A percentile compares a stretch with the other conserved stretches of the same genome.
Conservation (phyloP, 1,140 invertebrate species). For the Drosophila sp. region DNA sequence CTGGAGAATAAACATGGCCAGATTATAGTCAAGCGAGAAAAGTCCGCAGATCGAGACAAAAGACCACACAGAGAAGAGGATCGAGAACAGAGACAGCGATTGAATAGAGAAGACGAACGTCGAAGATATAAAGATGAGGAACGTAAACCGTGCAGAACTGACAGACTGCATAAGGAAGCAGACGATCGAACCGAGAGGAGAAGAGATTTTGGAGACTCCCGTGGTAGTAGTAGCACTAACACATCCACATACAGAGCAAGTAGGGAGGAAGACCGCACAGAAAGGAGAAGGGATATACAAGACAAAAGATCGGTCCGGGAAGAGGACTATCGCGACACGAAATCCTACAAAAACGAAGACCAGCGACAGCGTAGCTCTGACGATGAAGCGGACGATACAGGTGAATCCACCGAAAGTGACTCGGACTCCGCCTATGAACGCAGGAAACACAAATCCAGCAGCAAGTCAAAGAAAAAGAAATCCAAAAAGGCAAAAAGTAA, state of each 20-base stretch:
- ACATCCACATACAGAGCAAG: conserved; percentile 33
- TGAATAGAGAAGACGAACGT: conserved; percentile 26
- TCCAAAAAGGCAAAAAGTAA: conserved; percentile 67
- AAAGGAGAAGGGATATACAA: background rate
- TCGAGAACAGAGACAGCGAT: conserved; percentile 10
- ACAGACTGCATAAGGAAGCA: conserved; percentile 2
- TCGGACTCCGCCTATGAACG: conserved; percentile 71
- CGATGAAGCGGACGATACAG: conserved; percentile 66
- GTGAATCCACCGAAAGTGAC: conserved; percentile 70
- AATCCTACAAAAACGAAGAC: conserved; percentile 10
- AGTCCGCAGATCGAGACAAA: conserved; percentile 32
- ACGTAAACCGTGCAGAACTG: conserved; percentile 28
- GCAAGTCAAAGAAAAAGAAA: conserved; percentile 63
- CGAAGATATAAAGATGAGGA: conserved; percentile 36
- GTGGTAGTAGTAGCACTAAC: conserved; percentile 21
- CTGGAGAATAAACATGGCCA: conserved; percentile 83
- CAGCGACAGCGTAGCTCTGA: conserved; percentile 56
- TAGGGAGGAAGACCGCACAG: conserved; percentile 2
- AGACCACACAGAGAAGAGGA: conserved; percentile 22
- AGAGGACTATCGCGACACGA: background rate
- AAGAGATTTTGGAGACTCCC: conserved; percentile 17
- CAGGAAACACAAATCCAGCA: conserved; percentile 54
- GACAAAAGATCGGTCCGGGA: background rate
- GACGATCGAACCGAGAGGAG: conserved; percentile 15
- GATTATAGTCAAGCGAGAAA: conserved; percentile 66